Evolutionary conservation across 2,888 invertebrate species (phyloP).

Genomic region (Peribatodes rhomboidaria): DNA sequence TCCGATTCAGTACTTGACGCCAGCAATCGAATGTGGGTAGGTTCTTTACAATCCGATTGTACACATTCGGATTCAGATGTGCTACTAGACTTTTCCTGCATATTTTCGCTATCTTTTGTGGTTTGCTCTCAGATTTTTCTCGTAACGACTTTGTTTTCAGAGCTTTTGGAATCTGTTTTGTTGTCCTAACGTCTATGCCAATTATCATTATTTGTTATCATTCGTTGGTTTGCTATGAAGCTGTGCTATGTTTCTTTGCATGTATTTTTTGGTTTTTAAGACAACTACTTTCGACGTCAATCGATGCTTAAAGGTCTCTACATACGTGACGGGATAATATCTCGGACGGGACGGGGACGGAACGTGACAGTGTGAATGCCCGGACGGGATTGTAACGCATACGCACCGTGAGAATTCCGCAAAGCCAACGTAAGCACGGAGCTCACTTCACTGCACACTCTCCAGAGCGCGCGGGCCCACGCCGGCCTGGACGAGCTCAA

Average conservation of each 20-base stretch:
- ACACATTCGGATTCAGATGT: neutral
- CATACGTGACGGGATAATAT: too few relatives aligned
- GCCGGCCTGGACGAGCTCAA: too few relatives aligned
- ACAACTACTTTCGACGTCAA: too few relatives aligned
- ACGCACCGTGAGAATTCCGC: too few relatives aligned
- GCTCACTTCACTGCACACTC: too few relatives aligned
- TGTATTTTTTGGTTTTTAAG: constrained; percentile 19
- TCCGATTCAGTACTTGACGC: neutral
- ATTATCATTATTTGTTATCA: neutral
- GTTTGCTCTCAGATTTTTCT: constrained; percentile 1
- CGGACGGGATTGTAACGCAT: too few relatives aligned
- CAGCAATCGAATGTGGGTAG: neutral
- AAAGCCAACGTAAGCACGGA: too few relatives aligned
- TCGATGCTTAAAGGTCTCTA: too few relatives aligned
- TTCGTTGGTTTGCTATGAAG: neutral
- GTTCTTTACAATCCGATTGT: neutral
- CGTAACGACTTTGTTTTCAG: neutral
- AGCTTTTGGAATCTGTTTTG: neutral
- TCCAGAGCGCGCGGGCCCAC: too few relatives aligned
- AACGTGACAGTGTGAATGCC: too few relatives aligned
- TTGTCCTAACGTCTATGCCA: neutral
- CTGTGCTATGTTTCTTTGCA: neutral
- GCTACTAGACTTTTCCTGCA: neutral
- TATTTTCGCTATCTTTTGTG: neutral
- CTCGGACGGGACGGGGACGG: too few relatives aligned